These are phyloP conservation scores for Dolichoris vasculosae DNA, from an alignment of 1,140 invertebrate species.

Conservation along the genomic window DNA sequence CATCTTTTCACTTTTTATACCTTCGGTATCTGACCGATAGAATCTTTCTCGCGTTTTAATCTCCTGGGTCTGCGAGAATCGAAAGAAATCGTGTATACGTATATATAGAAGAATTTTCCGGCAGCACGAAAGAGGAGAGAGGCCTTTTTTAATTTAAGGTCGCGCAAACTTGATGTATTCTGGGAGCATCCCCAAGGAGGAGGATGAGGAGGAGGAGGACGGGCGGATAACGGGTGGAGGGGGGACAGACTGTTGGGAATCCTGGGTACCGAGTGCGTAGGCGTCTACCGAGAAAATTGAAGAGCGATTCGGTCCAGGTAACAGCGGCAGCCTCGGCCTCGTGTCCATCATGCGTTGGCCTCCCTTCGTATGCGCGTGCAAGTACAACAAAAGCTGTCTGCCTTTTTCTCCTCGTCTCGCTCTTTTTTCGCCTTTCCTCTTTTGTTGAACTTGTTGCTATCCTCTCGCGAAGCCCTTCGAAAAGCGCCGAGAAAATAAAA, in stretches of 20 bases:
- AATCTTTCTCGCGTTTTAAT: constrained; percentile 26
- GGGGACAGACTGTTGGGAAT: not conserved
- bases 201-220: no score
- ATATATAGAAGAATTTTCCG: not conserved
- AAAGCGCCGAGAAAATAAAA: not conserved
- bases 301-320: constrained; percentile 21
- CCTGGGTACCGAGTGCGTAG: constrained; percentile 21
- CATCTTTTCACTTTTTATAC: not conserved
- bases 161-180: not conserved
- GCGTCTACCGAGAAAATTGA: constrained; percentile 24
- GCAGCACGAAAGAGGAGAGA: not conserved
- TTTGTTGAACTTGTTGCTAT: constrained; percentile 17
- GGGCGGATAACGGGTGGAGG: no score
- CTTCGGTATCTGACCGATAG: constrained; percentile 25
- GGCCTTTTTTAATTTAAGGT: constrained; percentile 40
- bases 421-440: constrained; percentile 1
- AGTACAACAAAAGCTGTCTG: constrained; percentile 14
- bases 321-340: not conserved
- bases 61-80: not conserved
- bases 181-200: not conserved
- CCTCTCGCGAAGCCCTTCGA: not conserved
- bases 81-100: not conserved
- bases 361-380: not conserved
- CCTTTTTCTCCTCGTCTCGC: not conserved
- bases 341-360: constrained; percentile 16